A percentile compares a stretch with the other conserved stretches of the same genome.
phyloP scores from a whole-genome alignment of 2,797 vertebrate genomes.

The Girardinus metallicus region DNA sequence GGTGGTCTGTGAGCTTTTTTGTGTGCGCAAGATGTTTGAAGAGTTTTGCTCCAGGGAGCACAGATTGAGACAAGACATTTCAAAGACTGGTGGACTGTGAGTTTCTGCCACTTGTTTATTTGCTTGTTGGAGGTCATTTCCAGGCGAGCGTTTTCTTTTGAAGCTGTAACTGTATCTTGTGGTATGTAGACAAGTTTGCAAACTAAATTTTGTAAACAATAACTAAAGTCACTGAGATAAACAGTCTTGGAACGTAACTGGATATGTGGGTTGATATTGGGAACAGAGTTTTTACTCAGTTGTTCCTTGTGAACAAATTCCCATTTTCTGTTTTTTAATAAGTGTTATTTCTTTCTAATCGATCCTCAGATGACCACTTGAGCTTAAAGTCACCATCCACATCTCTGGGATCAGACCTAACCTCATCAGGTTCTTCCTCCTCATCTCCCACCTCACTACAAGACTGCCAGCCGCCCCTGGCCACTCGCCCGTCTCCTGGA shows the following conservation, averaged over 20 bases:
- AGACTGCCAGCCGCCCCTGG: conserved; percentile 84
- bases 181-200: conserved; percentile 38
- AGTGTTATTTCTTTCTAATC: conserved; percentile 30
- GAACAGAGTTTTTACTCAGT: not conserved
- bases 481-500: conserved; percentile 84
- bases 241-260: conserved; percentile 22
- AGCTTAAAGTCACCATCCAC: conserved; percentile 82
- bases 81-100: conserved; percentile 65
- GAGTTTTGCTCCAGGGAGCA: conserved; percentile 75
- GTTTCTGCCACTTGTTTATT: conserved; percentile 71
- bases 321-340: conserved; percentile 2
- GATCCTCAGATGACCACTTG: conserved; percentile 80
- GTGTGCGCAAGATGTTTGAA: conserved; percentile 79
- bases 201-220: conserved; percentile 46
- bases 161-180: conserved; percentile 55
- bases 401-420: conserved; percentile 82
- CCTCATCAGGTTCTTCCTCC: conserved; percentile 81
- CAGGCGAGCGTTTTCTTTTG: conserved; percentile 62
- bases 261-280: conserved; percentile 5
- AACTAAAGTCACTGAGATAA: conserved; percentile 40
- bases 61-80: conserved; percentile 78
- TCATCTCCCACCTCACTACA: conserved; percentile 81
- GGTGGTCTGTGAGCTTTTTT: conserved; percentile 82
- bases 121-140: conserved; percentile 62
- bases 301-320: not conserved